Conservation (phyloP, 2,888 invertebrate species). For the Agrypnus murinus region DNA sequence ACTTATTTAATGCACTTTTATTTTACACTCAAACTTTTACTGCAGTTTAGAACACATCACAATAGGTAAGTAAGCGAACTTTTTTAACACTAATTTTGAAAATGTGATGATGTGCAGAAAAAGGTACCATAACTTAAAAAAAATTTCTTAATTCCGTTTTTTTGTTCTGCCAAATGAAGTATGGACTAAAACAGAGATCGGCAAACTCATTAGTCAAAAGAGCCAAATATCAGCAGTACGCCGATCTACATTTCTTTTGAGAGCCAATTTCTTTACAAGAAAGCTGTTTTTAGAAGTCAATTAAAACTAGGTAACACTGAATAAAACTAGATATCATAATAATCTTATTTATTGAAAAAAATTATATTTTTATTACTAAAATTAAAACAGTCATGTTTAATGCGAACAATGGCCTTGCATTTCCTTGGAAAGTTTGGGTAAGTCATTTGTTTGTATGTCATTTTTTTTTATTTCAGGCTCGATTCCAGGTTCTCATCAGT, state of each 20-base stretch:
- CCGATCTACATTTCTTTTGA: neutral
- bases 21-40: no score
- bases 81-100: no score
- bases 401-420: conserved; percentile 53
- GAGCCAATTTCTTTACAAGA: neutral
- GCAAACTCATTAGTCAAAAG: conserved; percentile 4
- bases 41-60: no score
- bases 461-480: conserved; percentile 57
- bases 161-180: neutral
- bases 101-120: no score
- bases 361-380: neutral
- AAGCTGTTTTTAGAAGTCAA: no score
- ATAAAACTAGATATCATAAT: neutral
- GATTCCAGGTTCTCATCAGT: conserved; percentile 58
- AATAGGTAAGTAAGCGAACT: no score
- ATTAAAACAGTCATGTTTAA: conserved; percentile 31
- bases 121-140: no score
- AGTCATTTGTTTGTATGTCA: conserved; percentile 52
- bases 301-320: no score
- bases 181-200: neutral
- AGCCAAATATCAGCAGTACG: conserved; percentile 6
- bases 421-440: conserved; percentile 53
- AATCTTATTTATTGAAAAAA: neutral
- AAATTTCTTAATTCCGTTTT: no score
- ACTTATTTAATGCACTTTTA: no score